Evolutionary conservation across 2,797 vertebrate genomes (phyloP), one percentile per base, ranked within the genome.

Genomic region (Pseudopleuronectes americanus): DNA sequence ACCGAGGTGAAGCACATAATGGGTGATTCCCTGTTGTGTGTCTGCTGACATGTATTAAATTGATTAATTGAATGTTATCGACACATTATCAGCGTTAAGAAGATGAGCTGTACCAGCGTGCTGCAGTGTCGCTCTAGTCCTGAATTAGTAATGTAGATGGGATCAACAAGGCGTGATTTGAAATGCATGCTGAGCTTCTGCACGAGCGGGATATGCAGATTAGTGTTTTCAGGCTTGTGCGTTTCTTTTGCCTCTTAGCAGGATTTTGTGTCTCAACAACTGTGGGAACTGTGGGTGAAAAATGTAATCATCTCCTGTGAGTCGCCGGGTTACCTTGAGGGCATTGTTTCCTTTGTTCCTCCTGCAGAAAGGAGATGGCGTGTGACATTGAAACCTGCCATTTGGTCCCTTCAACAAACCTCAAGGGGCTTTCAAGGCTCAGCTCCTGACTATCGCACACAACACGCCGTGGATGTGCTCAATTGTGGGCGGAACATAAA

Each of bases 401-500:
- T 74, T 78, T 33, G 55, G 57, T 71, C 33, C 54, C 71, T 79
- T 28, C 52, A 66, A 52, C 47, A 61, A 66, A 33, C 60, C 54
- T 75, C 53, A 56, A 47, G 51, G 52, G 70, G 41, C 4, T 68
- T 79, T 83, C 38, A 43, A 74, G 76, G 57, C 83, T 84, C 31
- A 23, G 58, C 65, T 74, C 68, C 70, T 57, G 65, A 74, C 63
- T 59, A 57, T 70, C 72, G 6, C 64, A 57, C 47, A 21, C 47
- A 48, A 48, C 47, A 48, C 47, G 56, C 23, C 14, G 59, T 51
- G 61, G 49, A 70, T 24, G 70, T 45, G 61, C 66, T 85, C 68
- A 63, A 76, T 74, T 57, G 90, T 83, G 86, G 88, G 86, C 48
- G 82, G 86, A 83, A 79, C 81, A 88, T 84, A 83, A 85, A 86